A percentile compares a stretch with the other conserved stretches of the same genome.
Conservation (phyloP, 2,888 invertebrate genomes). For the Andrena trimmerana region DNA sequence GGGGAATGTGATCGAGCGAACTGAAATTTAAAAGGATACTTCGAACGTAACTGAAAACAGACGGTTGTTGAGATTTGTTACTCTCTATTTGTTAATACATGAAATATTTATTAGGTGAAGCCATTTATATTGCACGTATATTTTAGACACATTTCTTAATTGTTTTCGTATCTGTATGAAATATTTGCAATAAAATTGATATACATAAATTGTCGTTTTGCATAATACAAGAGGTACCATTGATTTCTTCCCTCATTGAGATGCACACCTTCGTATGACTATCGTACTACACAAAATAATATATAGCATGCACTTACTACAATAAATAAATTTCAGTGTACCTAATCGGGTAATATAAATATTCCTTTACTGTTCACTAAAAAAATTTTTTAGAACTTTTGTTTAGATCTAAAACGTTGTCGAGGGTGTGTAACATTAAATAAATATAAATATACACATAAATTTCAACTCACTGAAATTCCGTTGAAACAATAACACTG, state of each 20-base stretch:
- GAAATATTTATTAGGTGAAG: conserved; percentile 53
- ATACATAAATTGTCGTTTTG: conserved; percentile 46
- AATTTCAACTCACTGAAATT: conserved; percentile 20
- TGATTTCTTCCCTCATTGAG: conserved; percentile 8
- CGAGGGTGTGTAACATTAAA: not conserved
- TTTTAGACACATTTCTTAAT: conserved; percentile 52
- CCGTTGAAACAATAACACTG: conserved; percentile 12
- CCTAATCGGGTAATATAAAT: conserved; percentile 24
- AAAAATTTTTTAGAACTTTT: conserved; percentile 16
- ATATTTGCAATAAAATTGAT: conserved; percentile 64
- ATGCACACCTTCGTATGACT: not conserved
- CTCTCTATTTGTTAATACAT: conserved; percentile 50
- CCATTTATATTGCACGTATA: conserved; percentile 55
- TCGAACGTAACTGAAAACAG: not conserved
- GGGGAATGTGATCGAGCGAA: not conserved
- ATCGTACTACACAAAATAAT: conserved; percentile 34
- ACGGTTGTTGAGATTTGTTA: conserved; percentile 37
- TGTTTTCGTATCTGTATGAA: conserved; percentile 54
- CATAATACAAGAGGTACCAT: conserved; percentile 29
- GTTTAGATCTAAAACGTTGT: conserved; percentile 1
- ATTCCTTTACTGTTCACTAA: conserved; percentile 21
- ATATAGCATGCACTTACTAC: conserved; percentile 18
- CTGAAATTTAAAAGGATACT: not conserved
- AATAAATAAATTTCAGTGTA: conserved; percentile 31
- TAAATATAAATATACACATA: conserved; percentile 22